Evolutionary conservation across 2,113 vertebrate genomes (phyloP).

Genomic region (Microtus ochrogaster): DNA sequence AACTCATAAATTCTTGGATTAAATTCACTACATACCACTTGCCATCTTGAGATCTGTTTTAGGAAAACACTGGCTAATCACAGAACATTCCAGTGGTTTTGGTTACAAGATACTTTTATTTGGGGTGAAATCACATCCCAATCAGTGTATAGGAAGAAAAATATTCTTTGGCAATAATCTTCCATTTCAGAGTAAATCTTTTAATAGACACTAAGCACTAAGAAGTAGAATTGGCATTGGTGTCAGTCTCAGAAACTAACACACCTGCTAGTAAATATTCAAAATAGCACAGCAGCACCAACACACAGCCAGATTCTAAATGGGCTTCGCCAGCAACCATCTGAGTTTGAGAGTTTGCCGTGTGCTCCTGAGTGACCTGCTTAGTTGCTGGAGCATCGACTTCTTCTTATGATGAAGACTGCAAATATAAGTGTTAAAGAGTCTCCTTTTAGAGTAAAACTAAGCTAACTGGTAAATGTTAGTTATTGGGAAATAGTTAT

Average conservation of each 20-base stretch:
- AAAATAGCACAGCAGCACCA: neutral
- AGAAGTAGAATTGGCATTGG: slow-evolving; percentile 45
- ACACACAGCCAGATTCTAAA: neutral
- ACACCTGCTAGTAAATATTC: neutral
- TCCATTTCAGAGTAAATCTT: slow-evolving; percentile 52
- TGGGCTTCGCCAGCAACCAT: neutral
- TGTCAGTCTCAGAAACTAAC: slow-evolving; percentile 10
- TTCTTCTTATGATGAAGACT: neutral
- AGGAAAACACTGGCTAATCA: slow-evolving; percentile 66
- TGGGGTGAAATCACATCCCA: slow-evolving; percentile 51
- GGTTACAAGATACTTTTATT: slow-evolving; percentile 54
- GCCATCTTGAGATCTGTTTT: slow-evolving; percentile 11
- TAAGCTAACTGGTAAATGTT: neutral
- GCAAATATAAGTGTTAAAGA: neutral
- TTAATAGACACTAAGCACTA: slow-evolving; percentile 47
- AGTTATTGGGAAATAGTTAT: neutral
- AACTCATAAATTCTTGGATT: slow-evolving; percentile 36
- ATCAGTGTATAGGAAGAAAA: slow-evolving; percentile 61
- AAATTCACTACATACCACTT: slow-evolving; percentile 4
- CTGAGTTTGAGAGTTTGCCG: neutral
- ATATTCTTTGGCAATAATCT: slow-evolving; percentile 39
- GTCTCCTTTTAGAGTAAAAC: neutral
- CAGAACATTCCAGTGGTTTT: slow-evolving; percentile 54
- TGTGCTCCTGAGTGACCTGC: neutral
- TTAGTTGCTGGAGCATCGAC: neutral